A percentile compares a stretch with the other conserved stretches of the same genome.
phyloP scores from a whole-genome alignment of 1,140 invertebrate species.

The Heliconius hewitsoni region DNA sequence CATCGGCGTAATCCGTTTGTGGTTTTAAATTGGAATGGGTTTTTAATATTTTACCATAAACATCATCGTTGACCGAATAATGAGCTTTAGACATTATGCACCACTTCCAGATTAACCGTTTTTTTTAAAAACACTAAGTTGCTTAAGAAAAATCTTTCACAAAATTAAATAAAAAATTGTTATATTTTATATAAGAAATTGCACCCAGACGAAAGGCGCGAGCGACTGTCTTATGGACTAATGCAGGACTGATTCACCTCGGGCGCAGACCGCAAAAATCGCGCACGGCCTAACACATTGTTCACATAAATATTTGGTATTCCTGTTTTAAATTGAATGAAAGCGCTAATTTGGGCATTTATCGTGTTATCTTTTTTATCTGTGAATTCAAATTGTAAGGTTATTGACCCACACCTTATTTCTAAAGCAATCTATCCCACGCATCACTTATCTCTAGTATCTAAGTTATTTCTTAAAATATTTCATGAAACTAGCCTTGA shows the following conservation, averaged over 20 bases:
- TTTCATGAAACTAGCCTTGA: not conserved
- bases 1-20: conserved; percentile 66
- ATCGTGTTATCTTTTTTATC: conserved; percentile 16
- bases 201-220: conserved; percentile 62
- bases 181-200: conserved; percentile 74
- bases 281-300: conserved; percentile 66
- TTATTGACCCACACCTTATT: not conserved
- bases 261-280: conserved; percentile 70
- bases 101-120: not conserved
- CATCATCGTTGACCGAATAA: conserved; percentile 72
- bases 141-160: conserved; percentile 18
- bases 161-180: conserved; percentile 46
- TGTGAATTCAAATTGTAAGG: not conserved
- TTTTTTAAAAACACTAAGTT: not conserved
- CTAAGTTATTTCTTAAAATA: not conserved
- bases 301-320: conserved; percentile 68
- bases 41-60: conserved; percentile 75
- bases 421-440: not conserved
- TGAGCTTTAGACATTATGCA: conserved; percentile 61
- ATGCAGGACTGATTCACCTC: conserved; percentile 76
- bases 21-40: conserved; percentile 51
- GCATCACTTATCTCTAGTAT: not conserved
- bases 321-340: conserved; percentile 31
- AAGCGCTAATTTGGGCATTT: conserved; percentile 8
- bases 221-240: conserved; percentile 73